Conservation (phyloP, 2,888 invertebrate species). For the Agrochola litura region DNA sequence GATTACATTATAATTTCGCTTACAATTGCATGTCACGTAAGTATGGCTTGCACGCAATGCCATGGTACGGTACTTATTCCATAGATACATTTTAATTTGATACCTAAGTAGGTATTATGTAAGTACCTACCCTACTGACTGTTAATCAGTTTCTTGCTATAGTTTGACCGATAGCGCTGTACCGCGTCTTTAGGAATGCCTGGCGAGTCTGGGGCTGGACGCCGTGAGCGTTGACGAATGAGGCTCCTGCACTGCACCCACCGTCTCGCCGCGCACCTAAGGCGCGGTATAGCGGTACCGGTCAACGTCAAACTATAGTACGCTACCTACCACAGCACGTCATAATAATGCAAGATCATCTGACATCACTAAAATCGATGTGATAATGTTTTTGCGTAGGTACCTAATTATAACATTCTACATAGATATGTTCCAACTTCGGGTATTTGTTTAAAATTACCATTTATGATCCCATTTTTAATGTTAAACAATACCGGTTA, state of each 20-base stretch:
- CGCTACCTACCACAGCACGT: background rate
- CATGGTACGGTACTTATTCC: slow-evolving; percentile 10
- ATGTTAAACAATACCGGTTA: background rate
- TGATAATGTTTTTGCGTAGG: background rate
- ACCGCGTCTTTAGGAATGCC: too few species aligned
- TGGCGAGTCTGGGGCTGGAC: too few species aligned
- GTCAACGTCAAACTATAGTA: background rate
- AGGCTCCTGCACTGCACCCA: too few species aligned
- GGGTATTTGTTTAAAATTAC: background rate
- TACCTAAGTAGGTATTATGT: background rate
- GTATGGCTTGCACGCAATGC: background rate
- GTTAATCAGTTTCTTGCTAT: background rate
- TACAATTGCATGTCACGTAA: slow-evolving; percentile 27
- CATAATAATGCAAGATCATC: background rate
- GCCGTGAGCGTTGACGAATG: too few species aligned
- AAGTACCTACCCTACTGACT: background rate
- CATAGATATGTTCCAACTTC: too few species aligned
- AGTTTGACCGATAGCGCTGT: too few species aligned
- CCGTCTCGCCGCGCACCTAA: too few species aligned
- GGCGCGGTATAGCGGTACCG: too few species aligned
- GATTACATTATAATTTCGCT: slow-evolving; percentile 14
- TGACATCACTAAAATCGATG: background rate
- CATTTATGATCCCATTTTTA: background rate
- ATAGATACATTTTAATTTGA: slow-evolving; percentile 11
- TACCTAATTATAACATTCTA: too few species aligned